Evolutionary conservation across 2,888 invertebrate genomes (phyloP), one percentile per base, ranked within the genome.

Genomic region (Acanthosepion pharaonis): DNA sequence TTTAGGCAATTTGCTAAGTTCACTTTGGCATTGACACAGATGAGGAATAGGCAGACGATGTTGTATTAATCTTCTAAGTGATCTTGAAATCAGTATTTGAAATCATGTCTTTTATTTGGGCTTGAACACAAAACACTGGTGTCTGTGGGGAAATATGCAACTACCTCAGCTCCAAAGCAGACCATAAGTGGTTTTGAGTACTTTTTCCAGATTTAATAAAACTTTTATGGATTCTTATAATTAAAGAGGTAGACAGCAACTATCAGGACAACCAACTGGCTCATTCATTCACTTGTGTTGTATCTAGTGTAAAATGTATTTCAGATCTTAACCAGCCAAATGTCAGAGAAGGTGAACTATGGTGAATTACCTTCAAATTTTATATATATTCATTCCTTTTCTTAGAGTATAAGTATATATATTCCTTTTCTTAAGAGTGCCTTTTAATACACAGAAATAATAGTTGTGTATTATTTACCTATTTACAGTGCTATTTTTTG

Each of bases 321-420:
- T 55, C 28, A 33, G n/a, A 78, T 78, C n/a, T 33, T 33, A 78
- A 5, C 78, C 78, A n/a, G n/a, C 9, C n/a, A 78, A n/a, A 5
- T 33, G 11, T 33, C 11, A 11, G n/a, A n/a, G n/a, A n/a, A 9
- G n/a, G 11, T 78, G 78, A n/a, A 78, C 78, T 78, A 9, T 5
- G 11, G 5, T 9, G n/a, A 78, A 15, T n/a, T 78, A 78, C n/a
- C 33, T 78, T 15, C 9, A 8, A 51, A 51, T 15, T 51, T 51
- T 15, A 8, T 11, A 15, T 51, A 51, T 51, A 15, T 51, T n/a
- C n/a, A n/a, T n/a, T n/a, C n/a, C n/a, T n/a, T n/a, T n/a, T n/a
- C n/a, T n/a, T n/a, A n/a, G n/a, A n/a, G 5, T 51, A 15, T 51
- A 42, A 0, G 2, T 2, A 42, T 2, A 42, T 2, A 42, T 2